Evolutionary conservation across 92 coral and sea anemone species (phyloP).

Genomic region (Actinernus sp.): DNA sequence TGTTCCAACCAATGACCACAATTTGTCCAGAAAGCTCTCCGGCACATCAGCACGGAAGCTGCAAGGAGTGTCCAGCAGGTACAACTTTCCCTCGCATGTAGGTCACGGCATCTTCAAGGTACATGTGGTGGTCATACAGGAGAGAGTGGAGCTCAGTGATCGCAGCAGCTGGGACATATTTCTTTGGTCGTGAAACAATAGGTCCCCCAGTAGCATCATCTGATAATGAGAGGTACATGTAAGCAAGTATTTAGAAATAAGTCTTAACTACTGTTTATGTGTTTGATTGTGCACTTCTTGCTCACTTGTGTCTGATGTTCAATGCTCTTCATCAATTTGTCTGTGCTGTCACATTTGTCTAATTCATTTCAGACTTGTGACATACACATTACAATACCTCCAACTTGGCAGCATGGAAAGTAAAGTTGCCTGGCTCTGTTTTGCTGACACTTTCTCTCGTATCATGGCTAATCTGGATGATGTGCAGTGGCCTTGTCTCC

Average conservation of each 20-base stretch:
- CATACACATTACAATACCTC: slow-evolving; percentile 36
- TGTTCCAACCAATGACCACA: slow-evolving; percentile 61
- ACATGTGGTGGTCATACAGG: no score
- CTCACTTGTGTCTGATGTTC: no score
- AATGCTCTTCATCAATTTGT: no score
- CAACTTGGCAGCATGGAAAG: slow-evolving; percentile 26
- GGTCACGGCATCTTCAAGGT: slow-evolving; percentile 57
- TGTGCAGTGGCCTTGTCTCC: slow-evolving; percentile 29
- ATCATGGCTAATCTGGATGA: slow-evolving; percentile 30
- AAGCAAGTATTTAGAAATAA: no score
- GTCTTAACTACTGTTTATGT: no score
- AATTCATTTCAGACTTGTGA: no score
- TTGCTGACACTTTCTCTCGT: slow-evolving; percentile 14
- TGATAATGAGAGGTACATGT: no score
- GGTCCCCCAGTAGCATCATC: slow-evolving; percentile 51
- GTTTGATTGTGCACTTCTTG: no score
- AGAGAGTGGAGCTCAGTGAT: slow-evolving; percentile 31
- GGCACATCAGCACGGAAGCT: slow-evolving; percentile 33
- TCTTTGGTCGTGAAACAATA: slow-evolving; percentile 15
- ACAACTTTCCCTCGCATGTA: slow-evolving; percentile 43
- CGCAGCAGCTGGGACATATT: slow-evolving; percentile 40
- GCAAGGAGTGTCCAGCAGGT: slow-evolving; percentile 54
- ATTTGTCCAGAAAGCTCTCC: slow-evolving; percentile 47
- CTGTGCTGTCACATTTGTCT: no score
- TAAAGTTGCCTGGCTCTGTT: no score